Conservation (phyloP, 2,888 invertebrate species). For the Argyra leucocephala region DNA sequence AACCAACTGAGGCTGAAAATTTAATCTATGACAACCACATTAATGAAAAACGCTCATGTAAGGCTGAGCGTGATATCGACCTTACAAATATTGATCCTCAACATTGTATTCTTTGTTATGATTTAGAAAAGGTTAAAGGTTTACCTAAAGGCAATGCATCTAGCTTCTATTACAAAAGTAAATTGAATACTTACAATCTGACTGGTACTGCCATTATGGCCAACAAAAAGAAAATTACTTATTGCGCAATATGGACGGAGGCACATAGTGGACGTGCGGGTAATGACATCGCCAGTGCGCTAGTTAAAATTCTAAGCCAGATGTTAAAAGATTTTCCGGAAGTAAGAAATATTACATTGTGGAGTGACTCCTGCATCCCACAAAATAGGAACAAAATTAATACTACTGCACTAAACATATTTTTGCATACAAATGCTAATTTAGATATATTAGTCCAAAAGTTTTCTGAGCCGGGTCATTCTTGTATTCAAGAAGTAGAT, state of each 20-base stretch:
- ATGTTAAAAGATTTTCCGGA: background rate
- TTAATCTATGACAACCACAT: too few relatives aligned
- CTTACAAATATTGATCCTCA: too few relatives aligned
- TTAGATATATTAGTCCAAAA: background rate
- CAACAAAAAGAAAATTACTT: too few relatives aligned
- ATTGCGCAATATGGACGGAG: slow-evolving; percentile 7
- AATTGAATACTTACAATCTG: too few relatives aligned
- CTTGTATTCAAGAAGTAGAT: slow-evolving; percentile 7
- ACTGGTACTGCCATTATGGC: too few relatives aligned
- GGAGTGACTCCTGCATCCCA: background rate
- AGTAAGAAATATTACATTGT: background rate
- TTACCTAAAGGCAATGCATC: too few relatives aligned
- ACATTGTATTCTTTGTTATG: too few relatives aligned
- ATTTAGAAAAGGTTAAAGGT: too few relatives aligned
- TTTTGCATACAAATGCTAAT: background rate
- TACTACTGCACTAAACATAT: background rate
- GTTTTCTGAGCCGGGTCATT: slow-evolving; percentile 10
- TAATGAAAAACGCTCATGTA: too few relatives aligned
- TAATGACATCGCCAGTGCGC: background rate
- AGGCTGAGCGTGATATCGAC: too few relatives aligned
- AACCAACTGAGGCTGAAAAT: too few relatives aligned
- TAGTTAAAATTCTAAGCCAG: background rate
- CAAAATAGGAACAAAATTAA: slow-evolving; percentile 12
- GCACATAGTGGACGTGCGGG: background rate
- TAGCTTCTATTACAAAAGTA: too few relatives aligned